phyloP scores from a whole-genome alignment of 1,140 invertebrate genomes.

The Carposina sasakii region DNA sequence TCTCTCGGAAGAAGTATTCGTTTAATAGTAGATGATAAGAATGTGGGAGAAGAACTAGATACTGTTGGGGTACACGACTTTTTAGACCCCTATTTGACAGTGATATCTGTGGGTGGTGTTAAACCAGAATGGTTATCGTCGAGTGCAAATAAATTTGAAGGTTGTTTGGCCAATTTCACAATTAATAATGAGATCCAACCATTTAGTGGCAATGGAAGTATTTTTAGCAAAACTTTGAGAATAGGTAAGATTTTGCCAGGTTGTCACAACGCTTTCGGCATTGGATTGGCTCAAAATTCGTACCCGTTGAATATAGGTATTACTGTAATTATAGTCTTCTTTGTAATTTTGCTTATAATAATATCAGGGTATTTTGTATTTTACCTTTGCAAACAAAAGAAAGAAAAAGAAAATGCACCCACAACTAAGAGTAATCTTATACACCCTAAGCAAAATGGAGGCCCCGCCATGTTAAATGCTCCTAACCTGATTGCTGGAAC shows the following conservation, averaged over 20 bases:
- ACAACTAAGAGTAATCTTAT: constrained; percentile 72
- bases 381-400: constrained; percentile 85
- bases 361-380: constrained; percentile 93
- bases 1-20: constrained; percentile 80
- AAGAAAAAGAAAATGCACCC: constrained; percentile 82
- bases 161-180: constrained; percentile 91
- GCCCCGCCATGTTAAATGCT: constrained; percentile 70
- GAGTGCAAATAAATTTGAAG: constrained; percentile 80
- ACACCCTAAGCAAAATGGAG: constrained; percentile 79
- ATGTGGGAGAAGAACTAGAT: constrained; percentile 88
- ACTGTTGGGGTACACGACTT: constrained; percentile 90
- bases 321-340: constrained; percentile 94
- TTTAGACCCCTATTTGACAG: constrained; percentile 89
- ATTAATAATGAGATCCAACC: constrained; percentile 92
- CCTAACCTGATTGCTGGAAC: constrained; percentile 73
- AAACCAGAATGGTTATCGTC: constrained; percentile 72
- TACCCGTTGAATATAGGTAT: constrained; percentile 93
- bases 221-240: constrained; percentile 80
- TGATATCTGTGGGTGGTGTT: constrained; percentile 83
- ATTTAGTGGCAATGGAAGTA: constrained; percentile 87
- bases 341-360: constrained; percentile 89
- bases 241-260: constrained; percentile 81
- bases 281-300: constrained; percentile 82
- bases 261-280: constrained; percentile 80
- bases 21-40: constrained; percentile 79